Percentiles rank a stretch among this genome's conserved stretches.
phyloP scores from a whole-genome alignment of 35 echinoderm and acorn worm species.

The Strongylocentrotus purpuratus region DNA sequence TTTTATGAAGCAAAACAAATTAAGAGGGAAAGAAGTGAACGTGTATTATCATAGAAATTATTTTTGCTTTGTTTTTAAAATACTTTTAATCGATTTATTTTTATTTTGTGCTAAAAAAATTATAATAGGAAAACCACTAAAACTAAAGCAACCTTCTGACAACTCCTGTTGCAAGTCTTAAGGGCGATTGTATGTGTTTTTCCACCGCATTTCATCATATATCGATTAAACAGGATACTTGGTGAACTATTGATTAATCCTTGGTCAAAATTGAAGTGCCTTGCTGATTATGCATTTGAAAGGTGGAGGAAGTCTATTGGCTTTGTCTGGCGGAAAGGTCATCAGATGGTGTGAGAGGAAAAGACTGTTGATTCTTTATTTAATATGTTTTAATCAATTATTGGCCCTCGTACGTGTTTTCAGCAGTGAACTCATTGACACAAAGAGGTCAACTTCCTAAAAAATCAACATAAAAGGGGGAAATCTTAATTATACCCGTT shows the following conservation, averaged over 20 bases:
- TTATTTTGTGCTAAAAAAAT: too few relatives aligned
- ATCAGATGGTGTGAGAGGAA: background rate
- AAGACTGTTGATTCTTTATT: background rate
- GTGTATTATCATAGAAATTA: too few relatives aligned
- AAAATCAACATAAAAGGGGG: background rate
- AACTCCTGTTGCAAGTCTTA: too few relatives aligned
- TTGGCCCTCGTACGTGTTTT: background rate
- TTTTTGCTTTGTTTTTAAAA: too few relatives aligned
- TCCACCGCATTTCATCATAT: background rate
- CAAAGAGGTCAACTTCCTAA: background rate
- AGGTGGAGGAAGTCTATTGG: background rate
- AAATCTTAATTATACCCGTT: too few relatives aligned
- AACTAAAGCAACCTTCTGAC: too few relatives aligned
- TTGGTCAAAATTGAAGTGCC: background rate
- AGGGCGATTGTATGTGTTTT: too few relatives aligned
- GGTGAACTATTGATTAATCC: conserved; percentile 2
- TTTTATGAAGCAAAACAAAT: too few relatives aligned
- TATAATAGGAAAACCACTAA: too few relatives aligned
- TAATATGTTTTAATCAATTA: background rate
- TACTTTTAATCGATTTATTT: too few relatives aligned
- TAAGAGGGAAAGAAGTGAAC: too few relatives aligned
- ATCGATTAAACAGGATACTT: conserved; percentile 11
- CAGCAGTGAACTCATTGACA: background rate
- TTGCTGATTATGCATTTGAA: background rate
- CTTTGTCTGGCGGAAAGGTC: background rate